A percentile compares a stretch with the other conserved stretches of the same genome.
Conservation (phyloP, 2,888 invertebrate genomes). For the Tridacna gigas region DNA sequence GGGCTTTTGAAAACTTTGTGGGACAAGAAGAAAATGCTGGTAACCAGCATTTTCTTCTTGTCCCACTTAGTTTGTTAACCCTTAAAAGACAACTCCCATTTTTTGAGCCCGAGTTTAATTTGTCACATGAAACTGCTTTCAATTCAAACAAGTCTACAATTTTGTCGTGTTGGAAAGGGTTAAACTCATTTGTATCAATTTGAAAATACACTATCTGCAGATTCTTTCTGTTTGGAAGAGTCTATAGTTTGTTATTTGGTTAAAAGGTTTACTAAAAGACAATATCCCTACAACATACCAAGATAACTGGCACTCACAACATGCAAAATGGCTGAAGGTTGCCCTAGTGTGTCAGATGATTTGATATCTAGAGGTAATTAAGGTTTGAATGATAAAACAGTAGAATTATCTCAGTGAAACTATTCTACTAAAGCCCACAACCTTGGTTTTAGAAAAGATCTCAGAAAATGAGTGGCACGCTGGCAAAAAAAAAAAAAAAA, state of each 20-base stretch:
- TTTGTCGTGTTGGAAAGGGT: too few species aligned
- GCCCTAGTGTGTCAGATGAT: constrained; percentile 72
- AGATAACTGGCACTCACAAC: constrained; percentile 90
- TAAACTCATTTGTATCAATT: neutral
- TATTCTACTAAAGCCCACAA: too few species aligned
- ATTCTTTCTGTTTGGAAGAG: too few species aligned
- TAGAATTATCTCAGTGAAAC: too few species aligned
- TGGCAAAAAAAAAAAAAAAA: too few species aligned
- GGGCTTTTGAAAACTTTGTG: neutral
- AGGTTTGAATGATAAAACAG: neutral
- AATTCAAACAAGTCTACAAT: too few species aligned
- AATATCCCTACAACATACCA: constrained; percentile 73
- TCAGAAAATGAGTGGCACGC: too few species aligned
- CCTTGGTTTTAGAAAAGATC: too few species aligned
- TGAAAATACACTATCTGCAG: neutral
- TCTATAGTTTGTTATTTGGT: neutral
- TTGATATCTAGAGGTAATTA: constrained; percentile 78
- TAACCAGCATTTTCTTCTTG: neutral
- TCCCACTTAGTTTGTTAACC: neutral
- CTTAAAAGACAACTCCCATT: too few species aligned
- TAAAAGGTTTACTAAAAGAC: too few species aligned
- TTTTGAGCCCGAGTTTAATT: too few species aligned
- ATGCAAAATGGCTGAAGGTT: constrained; percentile 88
- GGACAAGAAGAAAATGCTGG: neutral
- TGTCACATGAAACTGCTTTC: too few species aligned